Percentiles rank a stretch among this genome's conserved stretches.
Conservation (phyloP, 2,888 invertebrate species). For the Acronicta alni region DNA sequence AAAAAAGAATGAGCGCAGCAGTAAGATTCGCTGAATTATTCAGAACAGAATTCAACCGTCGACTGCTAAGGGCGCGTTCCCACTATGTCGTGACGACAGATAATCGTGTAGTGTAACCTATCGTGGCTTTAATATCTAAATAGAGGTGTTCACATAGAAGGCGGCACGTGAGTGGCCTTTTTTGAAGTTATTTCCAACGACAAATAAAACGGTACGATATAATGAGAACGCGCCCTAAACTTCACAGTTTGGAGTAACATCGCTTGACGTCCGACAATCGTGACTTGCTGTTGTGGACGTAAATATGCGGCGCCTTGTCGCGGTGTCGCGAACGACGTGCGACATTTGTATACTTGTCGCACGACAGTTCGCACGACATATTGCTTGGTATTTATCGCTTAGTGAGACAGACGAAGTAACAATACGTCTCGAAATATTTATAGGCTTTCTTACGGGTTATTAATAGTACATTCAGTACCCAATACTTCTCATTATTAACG, state of each 20-base stretch:
- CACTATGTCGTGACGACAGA: no score
- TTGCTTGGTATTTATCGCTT: conserved; percentile 42
- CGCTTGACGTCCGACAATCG: conserved; percentile 21
- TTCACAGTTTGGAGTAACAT: neutral
- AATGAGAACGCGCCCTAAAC: no score
- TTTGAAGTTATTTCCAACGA: no score
- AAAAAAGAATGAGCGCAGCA: no score
- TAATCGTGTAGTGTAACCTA: no score
- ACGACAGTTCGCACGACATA: conserved; percentile 36
- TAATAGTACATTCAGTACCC: no score
- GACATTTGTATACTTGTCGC: conserved; percentile 41
- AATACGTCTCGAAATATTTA: conserved; percentile 6
- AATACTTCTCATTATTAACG: no score
- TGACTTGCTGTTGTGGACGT: conserved; percentile 24
- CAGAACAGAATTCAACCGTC: neutral
- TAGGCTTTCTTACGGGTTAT: neutral
- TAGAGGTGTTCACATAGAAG: no score
- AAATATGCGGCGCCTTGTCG: conserved; percentile 33
- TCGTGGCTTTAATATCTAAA: no score
- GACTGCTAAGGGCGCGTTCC: no score
- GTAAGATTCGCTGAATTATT: neutral
- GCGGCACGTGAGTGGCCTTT: no score
- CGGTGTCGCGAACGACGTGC: conserved; percentile 31
- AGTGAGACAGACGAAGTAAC: conserved; percentile 9
- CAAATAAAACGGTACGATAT: no score